Evolutionary conservation across 2,113 vertebrate species (phyloP), one percentile per base, ranked within the genome.

Genomic region (Nicator chloris): DNA sequence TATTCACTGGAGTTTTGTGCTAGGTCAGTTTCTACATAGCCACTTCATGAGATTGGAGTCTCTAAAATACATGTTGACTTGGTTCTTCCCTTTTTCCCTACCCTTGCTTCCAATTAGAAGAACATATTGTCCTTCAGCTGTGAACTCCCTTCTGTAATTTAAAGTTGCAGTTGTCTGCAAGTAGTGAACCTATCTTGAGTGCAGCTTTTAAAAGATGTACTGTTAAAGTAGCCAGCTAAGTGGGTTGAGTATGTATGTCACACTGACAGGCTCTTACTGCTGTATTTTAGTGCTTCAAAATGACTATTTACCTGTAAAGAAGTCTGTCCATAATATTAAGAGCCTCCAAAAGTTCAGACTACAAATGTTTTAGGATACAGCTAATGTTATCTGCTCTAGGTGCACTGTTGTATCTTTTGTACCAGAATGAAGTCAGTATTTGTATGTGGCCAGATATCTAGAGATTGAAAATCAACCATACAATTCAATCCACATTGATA

Each of bases 301-400:
- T 77, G 15, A 65, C 70, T 93, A 20, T 21, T 44, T 91, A 44
- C 61, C 51, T 77, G 14, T 91, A 66, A 86, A 81, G 44, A 95
- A 90, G 39, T 75, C 90, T 97, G 95, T 59, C 57, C 16, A n/a
- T 16, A 47, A 17, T 82, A 82, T 65, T 91, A 94, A 88, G 66
- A 2, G 7, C 30, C 24, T 90, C 45, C 80, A 69, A 73, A 87
- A 13, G 23, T 17, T 82, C 33, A 33, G 60, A 51, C 81, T 92
- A 15, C 53, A 78, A 86, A 91, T 65, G 37, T 75, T 73, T 91
- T 35, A 44, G 77, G 23, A 17, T 78, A 42, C 22, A 24, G 63
- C 39, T 83, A 35, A 42, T 28, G 4, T 24, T 65, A 31, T 40
- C 88, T 95, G 10, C 20, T 45, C 14, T 44, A 47, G 31, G n/a